Base-by-base conservation (phyloP, 2,113 vertebrate genomes). In the Festucalex cinctus region DNA sequence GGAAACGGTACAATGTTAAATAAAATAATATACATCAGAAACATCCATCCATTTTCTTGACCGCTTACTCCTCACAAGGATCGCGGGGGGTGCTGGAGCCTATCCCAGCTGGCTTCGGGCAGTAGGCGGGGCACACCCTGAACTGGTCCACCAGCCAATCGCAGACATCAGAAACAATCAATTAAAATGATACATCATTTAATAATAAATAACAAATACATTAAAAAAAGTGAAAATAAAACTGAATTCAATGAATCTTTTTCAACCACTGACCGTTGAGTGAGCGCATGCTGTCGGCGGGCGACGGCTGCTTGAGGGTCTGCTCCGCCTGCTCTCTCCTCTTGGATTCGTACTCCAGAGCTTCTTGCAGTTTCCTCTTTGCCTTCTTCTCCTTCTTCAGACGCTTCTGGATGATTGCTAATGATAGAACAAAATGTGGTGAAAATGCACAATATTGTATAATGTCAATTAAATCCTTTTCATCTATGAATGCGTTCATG, bases 341-440 rank as follows among this genome's bases (percentile, higher is more conserved):
- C 85, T 99, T 99, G 68, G 95, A 97, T 85, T 99, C 97, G 76
- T 98, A 98, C 91, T 98, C 96, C 81, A 99, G 94, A 3, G 97
- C 97, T 91, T 99, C 97, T 79, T 99, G 97, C 71, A 99, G 93
- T 98, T 99, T 99, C 93, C 97, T 96, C 90, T 99, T 99, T 57
- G 97, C 96, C 77, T 99, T 99, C 88, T 99, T 99, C 89, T 98
- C 97, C 86, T 99, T 99, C 93, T 99, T 99, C 93, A 99, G 90
- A 78, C 97, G 94, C 77, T 99, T 99, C 90, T 99, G 97, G 90
- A 98, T 93, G 88, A 99, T 98, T 76, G 96, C 97, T 99, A 73
- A 59, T 49, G 19, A 20, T 2, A 17, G n/a, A 28, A n/a, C 9
- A 56, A 53, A 59, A 28, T 1, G 43, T 22, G 20, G 46, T n/a